These are phyloP conservation scores for Siniperca knerii DNA, from an alignment of 2,113 vertebrate species.

Conservation along the genomic window DNA sequence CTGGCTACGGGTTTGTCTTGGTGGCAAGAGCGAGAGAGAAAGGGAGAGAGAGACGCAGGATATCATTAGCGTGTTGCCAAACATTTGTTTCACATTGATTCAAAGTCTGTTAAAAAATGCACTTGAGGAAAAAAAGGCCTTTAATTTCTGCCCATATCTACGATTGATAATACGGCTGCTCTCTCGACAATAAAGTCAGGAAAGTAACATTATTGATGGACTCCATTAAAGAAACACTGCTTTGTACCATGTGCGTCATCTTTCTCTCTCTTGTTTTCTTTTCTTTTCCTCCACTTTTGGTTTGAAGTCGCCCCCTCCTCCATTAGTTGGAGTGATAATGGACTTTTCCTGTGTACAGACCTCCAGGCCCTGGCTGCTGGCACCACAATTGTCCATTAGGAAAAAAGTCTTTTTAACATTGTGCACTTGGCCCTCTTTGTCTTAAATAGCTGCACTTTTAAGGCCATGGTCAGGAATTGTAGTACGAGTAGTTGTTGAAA, in stretches of 20 bases:
- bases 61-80: constrained; percentile 76
- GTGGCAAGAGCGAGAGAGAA: constrained; percentile 56
- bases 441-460: constrained; percentile 59
- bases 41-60: constrained; percentile 53
- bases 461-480: constrained; percentile 22
- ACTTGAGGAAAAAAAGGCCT: constrained; percentile 29
- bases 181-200: constrained; percentile 67
- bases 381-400: constrained; percentile 66
- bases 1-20: constrained; percentile 75
- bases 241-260: constrained; percentile 71
- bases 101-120: constrained; percentile 63
- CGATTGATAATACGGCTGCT: constrained; percentile 68
- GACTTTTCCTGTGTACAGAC: constrained; percentile 74
- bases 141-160: constrained; percentile 63
- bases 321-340: constrained; percentile 76
- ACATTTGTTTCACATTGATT: constrained; percentile 82
- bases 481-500: background rate
- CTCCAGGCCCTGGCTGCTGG: constrained; percentile 71
- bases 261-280: constrained; percentile 71
- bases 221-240: constrained; percentile 74
- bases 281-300: constrained; percentile 58
- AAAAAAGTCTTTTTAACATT: constrained; percentile 59
- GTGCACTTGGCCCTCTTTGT: constrained; percentile 47
- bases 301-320: constrained; percentile 63
- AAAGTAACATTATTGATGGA: constrained; percentile 75